Evolutionary conservation across 2,113 vertebrate species (phyloP), one percentile per base, ranked within the genome.

Genomic region (Pteropus alecto): DNA sequence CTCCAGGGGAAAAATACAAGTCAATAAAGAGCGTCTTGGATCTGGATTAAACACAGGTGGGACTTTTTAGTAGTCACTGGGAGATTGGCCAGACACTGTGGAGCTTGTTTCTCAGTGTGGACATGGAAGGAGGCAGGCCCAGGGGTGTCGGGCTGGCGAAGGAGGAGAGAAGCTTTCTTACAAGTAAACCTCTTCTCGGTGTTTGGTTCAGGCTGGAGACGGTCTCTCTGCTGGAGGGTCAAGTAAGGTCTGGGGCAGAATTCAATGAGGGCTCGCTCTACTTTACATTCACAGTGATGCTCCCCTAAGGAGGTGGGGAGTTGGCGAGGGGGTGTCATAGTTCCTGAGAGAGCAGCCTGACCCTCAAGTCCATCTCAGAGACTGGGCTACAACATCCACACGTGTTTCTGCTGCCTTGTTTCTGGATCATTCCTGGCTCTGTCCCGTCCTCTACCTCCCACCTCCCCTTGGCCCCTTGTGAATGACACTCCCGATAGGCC

Each of bases 181-280:
- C 12, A 76, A n/a, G 26, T 24, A 79, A 87, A 24, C 48, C 10
- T 82, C 65, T 79, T 74, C 54, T 14, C 35, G 61, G 24, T 10
- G 2, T 71, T 85, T 46, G 65, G 65, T 56, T 58, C 28, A 15
- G 24, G 26, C 48, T 74, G 33, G 16, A 38, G 12, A 35, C 9
- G 35, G 46, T 35, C 56, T 79, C 30, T 60, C 82, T 87, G 41
- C 76, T 85, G 89, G 38, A 94, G 51, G n/a, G 95, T 70, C 56
- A 16, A 24, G 35, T 41, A 30, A 70, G 35, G 15, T 73, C 56
- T 70, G 73, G 22, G n/a, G 26, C 5, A 67, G 63, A 67, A 41
- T 14, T 10, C 28, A 8, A 15, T 2, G 19, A 58, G 7, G 74
- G 18, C 5, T n/a, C 0, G 0, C 48, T 85, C 0, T 14, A 54